Percentiles rank a stretch among this genome's conserved stretches.
Conservation (phyloP, 2,797 vertebrate genomes). For the Tympanoctomys barrerae region DNA sequence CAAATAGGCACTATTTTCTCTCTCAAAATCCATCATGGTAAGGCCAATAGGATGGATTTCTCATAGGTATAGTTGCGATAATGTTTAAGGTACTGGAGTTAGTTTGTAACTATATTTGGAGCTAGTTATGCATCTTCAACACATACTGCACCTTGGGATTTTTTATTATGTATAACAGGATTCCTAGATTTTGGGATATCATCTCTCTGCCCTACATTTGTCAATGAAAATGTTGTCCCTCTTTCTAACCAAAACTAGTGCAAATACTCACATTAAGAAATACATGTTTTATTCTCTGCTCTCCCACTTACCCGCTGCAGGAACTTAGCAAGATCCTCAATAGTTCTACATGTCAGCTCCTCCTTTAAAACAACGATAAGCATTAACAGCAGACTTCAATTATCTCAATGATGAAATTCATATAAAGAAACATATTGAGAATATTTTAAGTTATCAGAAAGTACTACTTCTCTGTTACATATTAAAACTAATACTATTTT, state of each 20-base stretch:
- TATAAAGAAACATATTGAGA: neutral
- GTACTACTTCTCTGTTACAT: neutral
- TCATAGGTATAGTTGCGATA: neutral
- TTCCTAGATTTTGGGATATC: neutral
- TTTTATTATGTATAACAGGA: neutral
- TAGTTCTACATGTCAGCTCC: neutral
- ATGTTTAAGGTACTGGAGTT: neutral
- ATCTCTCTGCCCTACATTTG: neutral
- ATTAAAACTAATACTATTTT: neutral
- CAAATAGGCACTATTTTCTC: neutral
- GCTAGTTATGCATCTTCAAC: neutral
- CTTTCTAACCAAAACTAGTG: neutral
- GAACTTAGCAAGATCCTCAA: neutral
- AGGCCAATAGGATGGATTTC: neutral
- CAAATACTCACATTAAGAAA: neutral
- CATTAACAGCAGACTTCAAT: neutral
- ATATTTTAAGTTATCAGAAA: neutral
- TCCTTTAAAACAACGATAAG: neutral
- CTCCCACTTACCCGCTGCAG: neutral
- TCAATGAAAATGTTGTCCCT: neutral
- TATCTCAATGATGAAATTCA: neutral
- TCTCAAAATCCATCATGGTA: neutral
- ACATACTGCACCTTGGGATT: neutral
- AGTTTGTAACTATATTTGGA: neutral
- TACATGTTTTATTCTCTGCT: neutral